Conservation (phyloP, 1,140 invertebrate genomes). For the Hormaphis cornu region DNA sequence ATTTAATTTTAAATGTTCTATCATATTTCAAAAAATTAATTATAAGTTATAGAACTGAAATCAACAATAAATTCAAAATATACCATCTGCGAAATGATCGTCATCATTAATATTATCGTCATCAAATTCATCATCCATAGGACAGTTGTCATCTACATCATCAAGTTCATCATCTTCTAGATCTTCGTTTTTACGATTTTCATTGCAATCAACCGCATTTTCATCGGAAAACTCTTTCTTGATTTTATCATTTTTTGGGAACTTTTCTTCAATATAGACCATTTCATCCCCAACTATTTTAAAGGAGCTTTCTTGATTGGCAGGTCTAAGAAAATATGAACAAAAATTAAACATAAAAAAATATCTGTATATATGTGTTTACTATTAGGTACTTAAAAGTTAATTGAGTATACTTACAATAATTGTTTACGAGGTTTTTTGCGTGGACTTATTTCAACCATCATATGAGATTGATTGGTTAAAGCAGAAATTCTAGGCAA, state of each 20-base stretch:
- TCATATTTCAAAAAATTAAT: no score
- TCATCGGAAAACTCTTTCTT: background rate
- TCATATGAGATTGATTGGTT: background rate
- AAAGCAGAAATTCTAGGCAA: slow-evolving; percentile 13
- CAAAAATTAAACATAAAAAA: background rate
- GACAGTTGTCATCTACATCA: slow-evolving; percentile 12
- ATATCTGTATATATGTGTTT: no score
- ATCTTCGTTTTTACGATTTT: background rate
- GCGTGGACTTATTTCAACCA: slow-evolving; percentile 15
- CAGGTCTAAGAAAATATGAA: background rate
- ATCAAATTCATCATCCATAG: background rate
- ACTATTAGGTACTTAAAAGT: no score
- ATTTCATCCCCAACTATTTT: slow-evolving; percentile 18
- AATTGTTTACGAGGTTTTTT: slow-evolving; percentile 30
- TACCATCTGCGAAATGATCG: background rate
- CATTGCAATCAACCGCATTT: background rate
- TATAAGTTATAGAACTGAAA: no score
- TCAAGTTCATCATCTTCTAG: background rate
- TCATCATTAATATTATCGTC: background rate
- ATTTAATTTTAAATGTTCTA: background rate
- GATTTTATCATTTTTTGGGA: background rate
- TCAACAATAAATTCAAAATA: background rate
- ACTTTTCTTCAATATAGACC: slow-evolving; percentile 8
- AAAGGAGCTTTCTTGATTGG: slow-evolving; percentile 10
- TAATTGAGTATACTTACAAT: background rate